A percentile compares a stretch with the other conserved stretches of the same genome.
phyloP scores from a whole-genome alignment of 2,888 invertebrate genomes.

The Mythimna ferrago region DNA sequence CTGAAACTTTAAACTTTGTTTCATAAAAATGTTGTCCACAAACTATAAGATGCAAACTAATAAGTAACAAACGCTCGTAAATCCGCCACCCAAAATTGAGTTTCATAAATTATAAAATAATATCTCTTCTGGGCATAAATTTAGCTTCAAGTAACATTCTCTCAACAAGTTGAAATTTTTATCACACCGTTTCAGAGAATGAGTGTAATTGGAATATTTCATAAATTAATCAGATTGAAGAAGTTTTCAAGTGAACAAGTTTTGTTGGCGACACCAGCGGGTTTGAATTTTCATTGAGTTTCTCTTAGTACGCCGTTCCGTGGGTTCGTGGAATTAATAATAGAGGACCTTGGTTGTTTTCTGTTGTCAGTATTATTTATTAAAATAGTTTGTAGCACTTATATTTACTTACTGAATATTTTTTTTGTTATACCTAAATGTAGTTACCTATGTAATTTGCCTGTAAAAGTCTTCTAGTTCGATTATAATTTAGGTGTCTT shows the following conservation, averaged over 20 bases:
- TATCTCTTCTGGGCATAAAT: constrained; percentile 21
- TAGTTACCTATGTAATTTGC: too few species aligned
- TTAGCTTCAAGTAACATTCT: constrained; percentile 13
- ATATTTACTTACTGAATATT: neutral
- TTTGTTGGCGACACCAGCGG: constrained; percentile 60
- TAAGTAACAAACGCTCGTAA: neutral
- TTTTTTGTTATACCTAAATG: neutral
- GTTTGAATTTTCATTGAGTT: constrained; percentile 64
- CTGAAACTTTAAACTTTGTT: constrained; percentile 1
- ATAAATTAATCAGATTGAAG: constrained; percentile 72
- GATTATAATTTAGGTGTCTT: too few species aligned
- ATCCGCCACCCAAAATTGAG: constrained; percentile 25
- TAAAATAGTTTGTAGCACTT: constrained; percentile 48
- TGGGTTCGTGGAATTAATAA: constrained; percentile 57
- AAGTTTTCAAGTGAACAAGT: constrained; percentile 69
- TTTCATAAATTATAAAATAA: constrained; percentile 36
- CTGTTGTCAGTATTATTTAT: constrained; percentile 50
- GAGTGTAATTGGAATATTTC: constrained; percentile 65
- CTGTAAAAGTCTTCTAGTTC: too few species aligned
- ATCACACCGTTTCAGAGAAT: constrained; percentile 38
- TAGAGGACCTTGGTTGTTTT: constrained; percentile 26
- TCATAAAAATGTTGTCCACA: constrained; percentile 1
- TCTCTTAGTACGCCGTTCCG: constrained; percentile 48
- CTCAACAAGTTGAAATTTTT: constrained; percentile 35
- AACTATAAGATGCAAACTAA: constrained; percentile 1